Evolutionary conservation across 92 coral and sea anemone genomes (phyloP).

Genomic region (Epizoanthus stellaris): DNA sequence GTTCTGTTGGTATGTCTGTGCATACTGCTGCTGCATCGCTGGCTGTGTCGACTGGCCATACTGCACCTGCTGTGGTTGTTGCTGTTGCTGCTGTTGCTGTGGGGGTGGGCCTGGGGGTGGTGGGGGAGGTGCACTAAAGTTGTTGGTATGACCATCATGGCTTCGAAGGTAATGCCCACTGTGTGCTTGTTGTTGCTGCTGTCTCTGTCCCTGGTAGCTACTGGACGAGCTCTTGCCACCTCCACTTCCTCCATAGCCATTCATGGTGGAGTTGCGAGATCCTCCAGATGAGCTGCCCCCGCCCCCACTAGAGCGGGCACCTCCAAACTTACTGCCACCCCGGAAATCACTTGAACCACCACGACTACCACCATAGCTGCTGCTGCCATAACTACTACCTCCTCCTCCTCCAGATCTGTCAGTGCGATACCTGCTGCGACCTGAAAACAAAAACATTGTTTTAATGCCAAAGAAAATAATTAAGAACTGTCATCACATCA

Average conservation of each 20-base stretch:
- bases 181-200: conserved; percentile 56
- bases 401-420: conserved; percentile 67
- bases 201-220: conserved; percentile 58
- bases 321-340: conserved; percentile 58
- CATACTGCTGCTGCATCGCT: conserved; percentile 38
- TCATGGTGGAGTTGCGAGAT: conserved; percentile 45
- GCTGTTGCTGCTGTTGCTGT: conserved; percentile 66
- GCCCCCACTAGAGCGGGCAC: conserved; percentile 51
- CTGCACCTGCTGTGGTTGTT: conserved; percentile 64
- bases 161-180: conserved; percentile 43
- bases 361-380: conserved; percentile 43
- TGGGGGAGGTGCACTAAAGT: conserved; percentile 69
- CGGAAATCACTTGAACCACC: conserved; percentile 50
- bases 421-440: conserved; percentile 86
- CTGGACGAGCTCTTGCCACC: conserved; percentile 56
- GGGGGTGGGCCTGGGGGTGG: conserved; percentile 71
- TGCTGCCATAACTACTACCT: conserved; percentile 39
- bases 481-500: too few species aligned
- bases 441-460: conserved; percentile 45
- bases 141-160: conserved; percentile 41
- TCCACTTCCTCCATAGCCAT: conserved; percentile 56
- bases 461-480: too few species aligned
- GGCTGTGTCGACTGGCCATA: conserved; percentile 39
- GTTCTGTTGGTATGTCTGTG: conserved; percentile 58
- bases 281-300: conserved; percentile 48